Conservation (phyloP, 2,113 vertebrate species). For the Formicarius rufipectus region DNA sequence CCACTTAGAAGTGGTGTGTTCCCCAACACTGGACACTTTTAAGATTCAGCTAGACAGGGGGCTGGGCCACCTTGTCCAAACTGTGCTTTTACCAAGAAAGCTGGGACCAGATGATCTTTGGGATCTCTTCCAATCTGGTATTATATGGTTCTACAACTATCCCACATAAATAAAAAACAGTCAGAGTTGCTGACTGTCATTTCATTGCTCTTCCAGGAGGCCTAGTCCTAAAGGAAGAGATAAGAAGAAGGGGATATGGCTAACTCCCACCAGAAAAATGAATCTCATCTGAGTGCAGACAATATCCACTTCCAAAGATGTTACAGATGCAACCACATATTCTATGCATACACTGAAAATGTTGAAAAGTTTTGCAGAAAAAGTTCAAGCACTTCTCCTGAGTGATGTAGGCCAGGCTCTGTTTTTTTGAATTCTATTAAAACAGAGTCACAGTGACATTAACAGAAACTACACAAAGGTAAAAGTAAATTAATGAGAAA, state of each 20-base stretch:
- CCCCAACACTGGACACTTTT: not conserved
- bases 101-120: not conserved
- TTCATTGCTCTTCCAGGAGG: not conserved
- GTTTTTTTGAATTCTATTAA: not conserved
- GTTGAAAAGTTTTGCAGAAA: not conserved
- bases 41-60: not conserved
- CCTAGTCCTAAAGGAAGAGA: not conserved
- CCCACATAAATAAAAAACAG: not conserved
- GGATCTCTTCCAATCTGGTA: not conserved
- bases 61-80: not conserved
- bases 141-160: not conserved
- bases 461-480: not conserved
- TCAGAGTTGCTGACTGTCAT: not conserved
- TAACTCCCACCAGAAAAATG: not conserved
- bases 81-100: not conserved
- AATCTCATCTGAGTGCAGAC: not conserved
- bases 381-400: not conserved
- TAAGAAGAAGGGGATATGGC: not conserved
- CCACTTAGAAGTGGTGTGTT: rapidly evolving
- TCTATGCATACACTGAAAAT: not conserved
- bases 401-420: not conserved
- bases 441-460: not conserved
- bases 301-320: not conserved
- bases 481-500: not conserved
- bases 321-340: not conserved